Base-by-base conservation (phyloP, 2,113 vertebrate species). In the Eidolon helvum region DNA sequence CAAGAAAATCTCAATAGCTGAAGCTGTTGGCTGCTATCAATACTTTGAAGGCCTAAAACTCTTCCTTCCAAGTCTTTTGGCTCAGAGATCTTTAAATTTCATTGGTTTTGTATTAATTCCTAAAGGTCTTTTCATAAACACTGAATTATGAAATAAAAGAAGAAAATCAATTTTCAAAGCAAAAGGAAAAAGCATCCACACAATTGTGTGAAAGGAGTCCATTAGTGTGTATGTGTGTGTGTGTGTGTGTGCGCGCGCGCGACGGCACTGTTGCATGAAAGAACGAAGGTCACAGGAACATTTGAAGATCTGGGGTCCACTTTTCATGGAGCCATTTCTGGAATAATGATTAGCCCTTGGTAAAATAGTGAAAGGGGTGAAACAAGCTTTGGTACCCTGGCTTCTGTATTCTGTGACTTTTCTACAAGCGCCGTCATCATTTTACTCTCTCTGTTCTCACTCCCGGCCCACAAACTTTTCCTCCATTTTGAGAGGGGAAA, bases 1-100 rank as follows among this genome's bases (percentile, higher is more conserved):
- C 97, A 95, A 61, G 82, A 94, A 98, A 92, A 92, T 90, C 71
- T 96, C 94, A 97, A n/a, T 72, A 63, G 88, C 77, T 88, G 90
- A 94, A 94, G 55, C 61, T 0, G 1, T 86, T 97, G 97, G 95
- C 93, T 91, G 80, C 75, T 71, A 82, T 95, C 65, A 90, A 35
- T 84, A 38, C 40, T 96, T 87, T n/a, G 14, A 88, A 96, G 55
- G 35, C 88, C 91, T 69, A 22, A 94, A 92, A 89, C 59, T 57
- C 59, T 92, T 95, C 83, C 63, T 97, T 97, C 94, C 88, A 74
- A 92, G 55, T 78, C 85, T 94, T 94, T 88, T 94, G 93, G 93
- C 94, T 92, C 71, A 74, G 71, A 94, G 24, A 86, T 77, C 65
- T 92, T 95, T 91, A 94, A 97, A 95, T 94, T 94, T 78, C 77